phyloP scores from a whole-genome alignment of 2,797 vertebrate genomes.

The Hylomyscus alleni region DNA sequence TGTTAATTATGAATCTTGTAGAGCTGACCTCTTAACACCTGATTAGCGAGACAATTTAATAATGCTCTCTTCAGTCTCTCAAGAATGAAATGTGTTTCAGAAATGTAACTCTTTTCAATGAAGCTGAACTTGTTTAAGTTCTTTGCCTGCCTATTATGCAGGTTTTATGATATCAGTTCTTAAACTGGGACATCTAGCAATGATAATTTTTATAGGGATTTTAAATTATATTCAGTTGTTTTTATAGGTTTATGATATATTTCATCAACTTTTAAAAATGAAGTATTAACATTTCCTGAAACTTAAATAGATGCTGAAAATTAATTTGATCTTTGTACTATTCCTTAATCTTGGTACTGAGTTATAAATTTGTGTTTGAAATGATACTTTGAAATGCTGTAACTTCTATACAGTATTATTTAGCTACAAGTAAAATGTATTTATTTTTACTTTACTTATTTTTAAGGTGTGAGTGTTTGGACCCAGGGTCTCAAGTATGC shows the following conservation, averaged over 20 bases:
- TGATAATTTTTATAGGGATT: background rate
- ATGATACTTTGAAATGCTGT: background rate
- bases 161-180: conserved; percentile 30
- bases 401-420: background rate
- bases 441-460: background rate
- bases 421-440: background rate
- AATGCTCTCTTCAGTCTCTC: background rate
- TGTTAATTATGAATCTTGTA: background rate
- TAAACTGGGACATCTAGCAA: conserved; percentile 17
- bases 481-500: background rate
- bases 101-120: conserved; percentile 40
- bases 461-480: background rate
- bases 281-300: background rate
- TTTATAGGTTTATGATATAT: background rate
- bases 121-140: conserved; percentile 5
- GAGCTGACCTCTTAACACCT: background rate
- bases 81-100: background rate
- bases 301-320: background rate
- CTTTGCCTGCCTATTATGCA: background rate
- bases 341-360: background rate
- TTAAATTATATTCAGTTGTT: conserved; percentile 58
- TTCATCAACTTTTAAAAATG: conserved; percentile 51
- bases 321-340: background rate
- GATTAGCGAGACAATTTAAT: background rate
- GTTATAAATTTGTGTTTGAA: background rate